Percentiles rank a stretch among this genome's conserved stretches.
Evolutionary conservation across 2,888 invertebrate species (phyloP).

Genomic region (Drosophila tanythrix): DNA sequence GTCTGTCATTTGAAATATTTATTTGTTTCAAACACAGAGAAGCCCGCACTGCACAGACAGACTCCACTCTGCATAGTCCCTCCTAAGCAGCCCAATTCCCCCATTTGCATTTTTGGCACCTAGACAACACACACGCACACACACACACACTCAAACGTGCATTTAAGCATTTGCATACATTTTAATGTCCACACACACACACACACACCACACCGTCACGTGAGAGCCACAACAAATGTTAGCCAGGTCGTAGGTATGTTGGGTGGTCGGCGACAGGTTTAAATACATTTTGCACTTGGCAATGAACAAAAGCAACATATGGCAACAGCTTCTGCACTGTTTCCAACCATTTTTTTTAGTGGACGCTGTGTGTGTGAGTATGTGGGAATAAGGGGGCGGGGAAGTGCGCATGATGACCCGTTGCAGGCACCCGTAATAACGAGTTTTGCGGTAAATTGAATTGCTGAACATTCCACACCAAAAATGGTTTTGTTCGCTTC

Average conservation of each 20-base stretch:
- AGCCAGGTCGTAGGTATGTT: slow-evolving; percentile 6
- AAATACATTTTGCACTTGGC: slow-evolving; percentile 74
- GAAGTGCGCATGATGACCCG: not conserved
- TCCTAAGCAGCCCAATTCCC: slow-evolving; percentile 27
- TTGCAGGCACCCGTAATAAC: slow-evolving; percentile 68
- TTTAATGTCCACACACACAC: slow-evolving; percentile 51
- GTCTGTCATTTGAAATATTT: slow-evolving; percentile 34
- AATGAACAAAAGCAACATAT: slow-evolving; percentile 36
- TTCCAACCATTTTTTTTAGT: slow-evolving; percentile 70
- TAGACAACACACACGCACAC: slow-evolving; percentile 31
- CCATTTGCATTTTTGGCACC: slow-evolving; percentile 54
- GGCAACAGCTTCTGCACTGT: slow-evolving; percentile 36
- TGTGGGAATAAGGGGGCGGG: not conserved
- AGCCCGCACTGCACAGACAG: slow-evolving; percentile 9
- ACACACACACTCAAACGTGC: slow-evolving; percentile 10
- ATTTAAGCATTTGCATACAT: slow-evolving; percentile 60
- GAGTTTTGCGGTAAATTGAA: slow-evolving; percentile 81
- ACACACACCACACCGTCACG: slow-evolving; percentile 1
- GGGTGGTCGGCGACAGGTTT: slow-evolving; percentile 62
- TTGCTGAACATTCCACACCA: slow-evolving; percentile 72
- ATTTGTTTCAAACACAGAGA: slow-evolving; percentile 36
- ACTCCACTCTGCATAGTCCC: not conserved
- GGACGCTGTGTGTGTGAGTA: not conserved
- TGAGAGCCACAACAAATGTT: slow-evolving; percentile 47
- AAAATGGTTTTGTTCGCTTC: slow-evolving; percentile 51